A percentile compares a stretch with the other conserved stretches of the same genome.
phyloP scores from a whole-genome alignment of 2,797 vertebrate genomes.

The Ambastaia sidthimunki region DNA sequence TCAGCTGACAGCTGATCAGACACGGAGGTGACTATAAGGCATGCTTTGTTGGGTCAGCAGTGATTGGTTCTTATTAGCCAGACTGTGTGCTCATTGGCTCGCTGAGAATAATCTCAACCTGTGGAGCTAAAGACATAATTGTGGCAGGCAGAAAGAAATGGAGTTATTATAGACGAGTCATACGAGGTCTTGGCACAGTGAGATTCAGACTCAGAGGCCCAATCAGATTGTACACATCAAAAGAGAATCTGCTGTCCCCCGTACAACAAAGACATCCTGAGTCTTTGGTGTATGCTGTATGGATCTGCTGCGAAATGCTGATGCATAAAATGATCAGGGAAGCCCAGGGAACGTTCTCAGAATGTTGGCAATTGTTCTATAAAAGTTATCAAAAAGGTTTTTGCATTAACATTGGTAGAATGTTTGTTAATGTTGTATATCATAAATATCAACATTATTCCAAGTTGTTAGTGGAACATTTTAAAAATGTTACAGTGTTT shows the following conservation, averaged over 20 bases:
- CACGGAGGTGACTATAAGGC: background rate
- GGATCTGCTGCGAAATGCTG: background rate
- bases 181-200: background rate
- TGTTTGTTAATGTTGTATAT: no score
- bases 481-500: no score
- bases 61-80: constrained; percentile 18
- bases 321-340: constrained; percentile 17
- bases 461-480: no score
- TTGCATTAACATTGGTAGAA: no score
- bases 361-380: no score
- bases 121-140: constrained; percentile 26
- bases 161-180: constrained; percentile 38
- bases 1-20: background rate
- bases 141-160: constrained; percentile 28
- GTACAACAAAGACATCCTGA: constrained; percentile 15
- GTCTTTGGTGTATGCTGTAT: constrained; percentile 13
- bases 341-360: no score
- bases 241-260: constrained; percentile 16
- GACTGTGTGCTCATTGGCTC: constrained; percentile 7
- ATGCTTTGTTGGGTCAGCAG: background rate
- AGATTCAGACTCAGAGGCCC: background rate
- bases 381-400: no score
- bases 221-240: constrained; percentile 22
- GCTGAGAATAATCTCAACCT: constrained; percentile 7
- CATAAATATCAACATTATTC: no score